These are phyloP conservation scores for Galemys pyrenaicus DNA, from an alignment of 2,113 vertebrate genomes.

Conservation along the genomic window DNA sequence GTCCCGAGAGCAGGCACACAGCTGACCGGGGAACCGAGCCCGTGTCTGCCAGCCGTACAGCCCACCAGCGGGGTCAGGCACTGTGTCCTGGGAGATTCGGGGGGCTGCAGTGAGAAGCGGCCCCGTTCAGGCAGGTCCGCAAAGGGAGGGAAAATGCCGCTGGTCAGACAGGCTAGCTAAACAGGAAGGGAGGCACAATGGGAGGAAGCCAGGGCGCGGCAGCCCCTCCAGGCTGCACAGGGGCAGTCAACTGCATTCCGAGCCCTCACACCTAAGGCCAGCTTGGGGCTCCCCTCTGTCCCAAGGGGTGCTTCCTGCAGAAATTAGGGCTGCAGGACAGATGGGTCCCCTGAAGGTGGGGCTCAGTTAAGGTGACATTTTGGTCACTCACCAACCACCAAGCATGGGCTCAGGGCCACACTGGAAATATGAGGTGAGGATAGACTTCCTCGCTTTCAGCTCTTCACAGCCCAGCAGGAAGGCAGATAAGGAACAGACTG, in stretches of 20 bases:
- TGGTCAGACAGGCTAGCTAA: constrained; percentile 47
- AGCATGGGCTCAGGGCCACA: background rate
- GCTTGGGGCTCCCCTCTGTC: background rate
- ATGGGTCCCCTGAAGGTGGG: background rate
- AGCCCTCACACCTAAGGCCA: background rate
- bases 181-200: constrained; percentile 85
- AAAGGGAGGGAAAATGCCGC: constrained; percentile 19
- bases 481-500: background rate
- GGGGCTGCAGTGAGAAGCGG: background rate
- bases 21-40: background rate
- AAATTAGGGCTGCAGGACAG: background rate
- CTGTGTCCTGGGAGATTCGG: background rate
- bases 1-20: background rate
- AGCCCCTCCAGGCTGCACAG: background rate
- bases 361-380: background rate
- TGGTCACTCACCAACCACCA: background rate
- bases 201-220: constrained; percentile 80
- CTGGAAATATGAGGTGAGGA: background rate
- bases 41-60: background rate
- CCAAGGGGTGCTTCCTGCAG: background rate
- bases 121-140: constrained; percentile 37
- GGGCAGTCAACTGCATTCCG: background rate
- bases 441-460: background rate
- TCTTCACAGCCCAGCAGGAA: background rate
- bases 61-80: background rate